Base-by-base conservation (phyloP, 2,888 invertebrate genomes). In the Dryocosmus kuriphilus region DNA sequence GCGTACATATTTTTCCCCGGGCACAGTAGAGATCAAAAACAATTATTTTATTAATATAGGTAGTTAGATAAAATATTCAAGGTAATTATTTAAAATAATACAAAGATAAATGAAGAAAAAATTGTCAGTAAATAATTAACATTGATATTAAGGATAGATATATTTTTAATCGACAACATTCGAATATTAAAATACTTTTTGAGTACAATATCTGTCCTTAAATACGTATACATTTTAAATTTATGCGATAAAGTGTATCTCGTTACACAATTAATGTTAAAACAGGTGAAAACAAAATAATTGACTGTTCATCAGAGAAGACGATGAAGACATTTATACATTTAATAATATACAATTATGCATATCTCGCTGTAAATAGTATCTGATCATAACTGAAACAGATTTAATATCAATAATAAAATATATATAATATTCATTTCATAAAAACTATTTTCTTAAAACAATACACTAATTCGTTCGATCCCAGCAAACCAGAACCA, bases 111-210 rank as follows among this genome's bases (percentile, higher is more conserved):
- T n/a, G n/a, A n/a, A n/a, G n/a, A n/a, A n/a, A n/a, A n/a, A n/a
- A n/a, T n/a, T n/a, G n/a, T n/a, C 22, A 30, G 30, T 51, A n/a
- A 71, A 71, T 71, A 67, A 38, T 46, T 67, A 71, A 71, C 71
- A 51, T 71, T 71, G 30, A 71, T 27, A 16, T 41, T 41, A 32
- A 51, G 51, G 51, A 71, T 51, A 71, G 71, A 71, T 71, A 71
- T 71, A 71, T 71, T 46, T 67, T 71, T 71, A 71, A 71, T 51
- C 46, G 30, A 71, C 71, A 71, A 71, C 71, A 71, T 46, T 46
- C 22, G 71, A 71, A 71, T 71, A 71, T 55, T 71, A 71, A 71
- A 71, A 71, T 71, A 71, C 30, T 71, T 67, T 24, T 71, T 71
- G 30, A 51, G 30, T 71, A 71, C 32, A 71, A 71, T 71, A 71